A percentile compares a stretch with the other conserved stretches of the same genome.
Conservation (phyloP, 2,888 invertebrate genomes). For the Patella ulyssiponensis region DNA sequence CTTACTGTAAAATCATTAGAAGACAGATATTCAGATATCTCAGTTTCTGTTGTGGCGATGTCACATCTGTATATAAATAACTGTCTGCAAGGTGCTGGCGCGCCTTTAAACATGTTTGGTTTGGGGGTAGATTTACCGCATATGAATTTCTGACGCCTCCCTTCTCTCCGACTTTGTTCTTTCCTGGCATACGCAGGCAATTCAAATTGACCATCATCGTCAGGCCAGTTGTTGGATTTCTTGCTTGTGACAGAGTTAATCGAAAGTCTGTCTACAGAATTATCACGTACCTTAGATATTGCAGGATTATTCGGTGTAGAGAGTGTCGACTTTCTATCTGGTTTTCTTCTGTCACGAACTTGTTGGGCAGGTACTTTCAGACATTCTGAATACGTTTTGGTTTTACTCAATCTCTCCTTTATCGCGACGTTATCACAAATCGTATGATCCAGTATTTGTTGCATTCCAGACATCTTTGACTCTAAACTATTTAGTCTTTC, state of each 20-base stretch:
- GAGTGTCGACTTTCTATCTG: neutral
- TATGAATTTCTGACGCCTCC: neutral
- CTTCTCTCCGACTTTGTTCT: neutral
- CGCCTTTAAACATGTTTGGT: neutral
- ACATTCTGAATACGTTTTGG: neutral
- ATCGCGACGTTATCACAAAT: neutral
- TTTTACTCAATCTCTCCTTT: neutral
- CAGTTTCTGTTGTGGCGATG: neutral
- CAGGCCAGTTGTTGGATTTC: neutral
- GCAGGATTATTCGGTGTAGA: neutral
- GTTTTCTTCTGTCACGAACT: neutral
- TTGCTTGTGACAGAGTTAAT: no score
- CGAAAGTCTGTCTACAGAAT: no score
- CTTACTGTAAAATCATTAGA: neutral
- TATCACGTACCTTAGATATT: no score
- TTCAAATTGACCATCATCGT: neutral
- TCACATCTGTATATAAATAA: neutral
- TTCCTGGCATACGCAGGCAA: neutral
- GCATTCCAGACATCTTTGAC: neutral
- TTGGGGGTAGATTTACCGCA: neutral
- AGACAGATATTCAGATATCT: neutral
- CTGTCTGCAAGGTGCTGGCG: neutral
- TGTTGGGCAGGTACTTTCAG: neutral
- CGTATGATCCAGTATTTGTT: neutral
- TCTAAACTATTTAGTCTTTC: neutral